A percentile compares a stretch with the other conserved stretches of the same genome.
Conservation (phyloP, 2,113 vertebrate genomes). For the Silurus asotus region DNA sequence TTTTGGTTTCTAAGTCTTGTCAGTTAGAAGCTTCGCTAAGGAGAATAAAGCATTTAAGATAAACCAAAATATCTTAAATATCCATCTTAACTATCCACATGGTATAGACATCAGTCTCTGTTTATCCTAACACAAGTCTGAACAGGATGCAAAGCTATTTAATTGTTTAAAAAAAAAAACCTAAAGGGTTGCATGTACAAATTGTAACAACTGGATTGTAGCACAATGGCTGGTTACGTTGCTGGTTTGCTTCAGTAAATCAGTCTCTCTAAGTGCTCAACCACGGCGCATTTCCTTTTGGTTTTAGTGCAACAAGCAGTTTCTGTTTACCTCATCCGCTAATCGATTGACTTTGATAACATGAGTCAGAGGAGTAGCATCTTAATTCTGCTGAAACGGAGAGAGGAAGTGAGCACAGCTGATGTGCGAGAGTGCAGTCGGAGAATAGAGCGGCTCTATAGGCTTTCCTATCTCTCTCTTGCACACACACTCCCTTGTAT, state of each 20-base stretch:
- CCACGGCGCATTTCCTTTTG: slow-evolving; percentile 26
- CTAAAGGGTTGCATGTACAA: background rate
- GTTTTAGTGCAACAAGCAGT: slow-evolving; percentile 31
- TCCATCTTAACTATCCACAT: background rate
- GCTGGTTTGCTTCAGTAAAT: background rate
- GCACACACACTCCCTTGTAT: background rate
- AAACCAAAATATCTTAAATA: background rate
- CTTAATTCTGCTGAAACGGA: slow-evolving; percentile 25
- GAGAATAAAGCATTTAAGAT: background rate
- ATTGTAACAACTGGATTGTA: background rate
- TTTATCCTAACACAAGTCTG: background rate
- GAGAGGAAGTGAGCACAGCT: slow-evolving; percentile 23
- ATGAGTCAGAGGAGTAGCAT: slow-evolving; percentile 26
- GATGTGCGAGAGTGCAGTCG: slow-evolving; percentile 19
- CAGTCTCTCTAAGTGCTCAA: background rate
- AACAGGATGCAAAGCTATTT: background rate
- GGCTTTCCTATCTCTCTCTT: background rate
- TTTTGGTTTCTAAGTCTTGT: background rate
- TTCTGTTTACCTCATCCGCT: slow-evolving; percentile 32
- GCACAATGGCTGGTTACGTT: background rate
- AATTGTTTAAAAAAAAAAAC: background rate
- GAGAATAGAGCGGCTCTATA: slow-evolving; percentile 12
- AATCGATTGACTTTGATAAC: slow-evolving; percentile 31
- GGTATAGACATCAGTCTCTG: background rate
- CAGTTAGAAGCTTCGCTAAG: background rate